Evolutionary conservation across 53 echinoderm and acorn worm species (phyloP), one percentile per base, ranked within the genome.

Genomic region (Echinarachnius parma): DNA sequence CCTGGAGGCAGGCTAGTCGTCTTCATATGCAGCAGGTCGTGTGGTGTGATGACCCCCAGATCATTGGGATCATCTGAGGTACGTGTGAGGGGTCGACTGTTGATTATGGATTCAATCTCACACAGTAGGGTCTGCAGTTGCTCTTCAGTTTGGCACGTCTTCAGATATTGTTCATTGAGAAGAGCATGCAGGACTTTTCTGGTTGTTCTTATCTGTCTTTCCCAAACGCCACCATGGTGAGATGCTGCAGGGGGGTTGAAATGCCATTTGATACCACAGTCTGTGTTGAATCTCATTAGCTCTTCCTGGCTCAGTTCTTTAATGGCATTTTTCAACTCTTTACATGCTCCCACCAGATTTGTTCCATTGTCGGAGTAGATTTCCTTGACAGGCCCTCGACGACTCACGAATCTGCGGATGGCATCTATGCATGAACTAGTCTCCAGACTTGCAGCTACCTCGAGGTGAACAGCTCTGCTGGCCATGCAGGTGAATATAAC

Each of bases 151-250:
- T 45, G 52, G 21, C 48, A 31, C 2, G 81, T 57, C 35, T 32
- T 75, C 24, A 81, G 31, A 36, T 46, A 74, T 32, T 84, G 75
- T 36, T 78, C 79, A 36, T 74, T 48, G 75, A 87, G 34, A 11
- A 87, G 31, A 21, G 78, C 59, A 27, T 87, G 80, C 26, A 84
- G 57, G 3, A 89, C 78, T 63, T 84, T 89, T 13, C 81, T 44
- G 5, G 57, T 71, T 22, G 84, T 77, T 24, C 78, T 57, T 30
- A 89, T 84, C 49, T 66, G 36, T 31, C 89, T 26, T 39, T 84
- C 89, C 80, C 89, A 89, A 1, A 84, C 80, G 55, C 89, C 81
- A 46, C 84, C 84, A 31, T 76, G 69, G 60, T 89, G 89, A 14
- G 89, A 84, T 21, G 66, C 80, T 72, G 76, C 35, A n/a, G 84